These are phyloP conservation scores for Crocuta crocuta DNA, from an alignment of 2,113 vertebrate genomes.

Conservation along the genomic window DNA sequence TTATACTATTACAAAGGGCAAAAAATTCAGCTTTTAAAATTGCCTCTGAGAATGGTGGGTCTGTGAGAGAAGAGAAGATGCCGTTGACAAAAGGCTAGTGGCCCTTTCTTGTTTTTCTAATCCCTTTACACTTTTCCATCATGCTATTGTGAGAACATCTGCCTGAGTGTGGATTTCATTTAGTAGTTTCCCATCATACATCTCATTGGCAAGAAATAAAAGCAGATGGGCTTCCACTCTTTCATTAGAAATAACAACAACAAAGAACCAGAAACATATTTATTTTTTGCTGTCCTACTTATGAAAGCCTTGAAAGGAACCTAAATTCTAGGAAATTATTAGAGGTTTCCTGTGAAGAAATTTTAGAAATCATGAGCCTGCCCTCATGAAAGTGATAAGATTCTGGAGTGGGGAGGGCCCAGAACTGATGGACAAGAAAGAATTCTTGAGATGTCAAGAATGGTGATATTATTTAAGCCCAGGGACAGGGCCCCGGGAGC, in stretches of 20 bases:
- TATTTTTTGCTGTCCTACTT: constrained; percentile 46
- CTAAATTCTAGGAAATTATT: constrained; percentile 51
- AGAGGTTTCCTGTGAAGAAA: not conserved
- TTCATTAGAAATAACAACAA: not conserved
- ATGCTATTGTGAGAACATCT: constrained; percentile 30
- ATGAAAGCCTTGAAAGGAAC: constrained; percentile 28
- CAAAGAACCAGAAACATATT: not conserved
- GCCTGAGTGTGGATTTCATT: not conserved
- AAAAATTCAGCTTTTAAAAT: constrained; percentile 60
- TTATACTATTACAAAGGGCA: constrained; percentile 32
- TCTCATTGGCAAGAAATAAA: constrained; percentile 4
- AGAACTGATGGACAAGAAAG: no score
- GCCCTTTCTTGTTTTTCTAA: not conserved
- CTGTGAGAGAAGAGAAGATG: constrained; percentile 8
- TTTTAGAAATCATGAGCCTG: not conserved
- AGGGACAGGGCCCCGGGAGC: no score
- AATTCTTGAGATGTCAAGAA: no score
- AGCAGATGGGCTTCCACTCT: not conserved
- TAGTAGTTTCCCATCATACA: constrained; percentile 22
- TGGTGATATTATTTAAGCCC: no score
- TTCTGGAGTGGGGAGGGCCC: no score
- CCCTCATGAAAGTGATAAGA: not conserved
- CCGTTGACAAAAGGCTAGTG: constrained; percentile 27
- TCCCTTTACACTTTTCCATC: not conserved
- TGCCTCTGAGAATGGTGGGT: not conserved